Percentiles rank a stretch among this genome's conserved stretches.
These are phyloP conservation scores for Epizoanthus fatuus DNA, from an alignment of 92 coral and sea anemone genomes.

Conservation along the genomic window DNA sequence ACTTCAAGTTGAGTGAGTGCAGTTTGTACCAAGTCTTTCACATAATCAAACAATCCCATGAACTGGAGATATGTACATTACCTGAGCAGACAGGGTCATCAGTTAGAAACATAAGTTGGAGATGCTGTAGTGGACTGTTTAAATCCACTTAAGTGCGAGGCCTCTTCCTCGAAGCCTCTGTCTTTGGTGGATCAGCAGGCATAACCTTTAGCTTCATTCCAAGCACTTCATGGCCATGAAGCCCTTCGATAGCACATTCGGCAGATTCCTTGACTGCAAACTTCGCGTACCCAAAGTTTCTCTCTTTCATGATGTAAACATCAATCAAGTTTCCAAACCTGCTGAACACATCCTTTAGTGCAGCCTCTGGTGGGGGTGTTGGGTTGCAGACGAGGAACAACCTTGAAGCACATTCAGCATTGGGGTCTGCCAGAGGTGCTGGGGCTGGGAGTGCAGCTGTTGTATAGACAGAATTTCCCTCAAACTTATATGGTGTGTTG, in stretches of 20 bases:
- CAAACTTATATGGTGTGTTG: conserved; percentile 56
- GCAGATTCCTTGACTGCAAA: conserved; percentile 96
- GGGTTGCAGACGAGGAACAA: conserved; percentile 97
- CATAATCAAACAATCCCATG: conserved; percentile 29
- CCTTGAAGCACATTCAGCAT: conserved; percentile 91
- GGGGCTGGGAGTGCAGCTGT: conserved; percentile 99
- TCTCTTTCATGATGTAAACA: conserved; percentile 97
- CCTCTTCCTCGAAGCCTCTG: conserved; percentile 96
- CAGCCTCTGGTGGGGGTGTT: conserved; percentile 97
- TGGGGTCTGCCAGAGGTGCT: conserved; percentile 90
- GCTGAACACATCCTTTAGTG: conserved; percentile 97
- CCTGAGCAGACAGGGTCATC: conserved; percentile 26
- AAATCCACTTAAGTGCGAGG: conserved; percentile 82
- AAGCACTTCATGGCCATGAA: conserved; percentile 95
- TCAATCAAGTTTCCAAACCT: conserved; percentile 98
- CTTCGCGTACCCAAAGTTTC: conserved; percentile 99
- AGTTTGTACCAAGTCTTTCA: conserved; percentile 43
- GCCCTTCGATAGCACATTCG: conserved; percentile 95
- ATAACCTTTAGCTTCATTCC: conserved; percentile 99
- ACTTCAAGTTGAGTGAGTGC: conserved; percentile 40
- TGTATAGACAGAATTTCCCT: conserved; percentile 82
- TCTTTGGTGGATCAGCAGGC: conserved; percentile 99
- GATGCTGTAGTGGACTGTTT: not conserved
- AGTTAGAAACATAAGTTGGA: too few species aligned
- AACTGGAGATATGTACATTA: conserved; percentile 43